Conservation (phyloP, 2,888 invertebrate genomes). For the Epinotia bilunana region DNA sequence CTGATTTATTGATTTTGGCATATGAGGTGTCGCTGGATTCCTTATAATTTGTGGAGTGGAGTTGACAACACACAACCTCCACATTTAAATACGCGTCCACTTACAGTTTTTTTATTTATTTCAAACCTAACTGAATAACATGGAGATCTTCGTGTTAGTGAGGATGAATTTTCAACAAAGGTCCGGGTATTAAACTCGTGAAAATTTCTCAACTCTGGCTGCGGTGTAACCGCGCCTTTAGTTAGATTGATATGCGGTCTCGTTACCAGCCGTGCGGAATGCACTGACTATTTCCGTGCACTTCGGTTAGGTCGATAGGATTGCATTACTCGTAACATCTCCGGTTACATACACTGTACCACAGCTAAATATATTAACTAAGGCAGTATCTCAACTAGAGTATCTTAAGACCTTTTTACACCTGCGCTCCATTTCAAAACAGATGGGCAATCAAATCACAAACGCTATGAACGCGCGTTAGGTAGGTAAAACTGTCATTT, state of each 20-base stretch:
- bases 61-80: too few species aligned
- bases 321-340: background rate
- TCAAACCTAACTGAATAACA: background rate
- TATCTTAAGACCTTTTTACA: too few species aligned
- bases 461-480: too few species aligned
- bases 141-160: background rate
- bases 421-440: too few species aligned
- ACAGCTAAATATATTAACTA: background rate
- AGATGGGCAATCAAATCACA: too few species aligned
- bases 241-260: slow-evolving; percentile 20
- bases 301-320: background rate
- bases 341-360: background rate
- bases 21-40: too few species aligned
- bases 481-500: too few species aligned
- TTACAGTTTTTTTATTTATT: background rate
- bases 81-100: too few species aligned
- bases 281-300: slow-evolving; percentile 4
- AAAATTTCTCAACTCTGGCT: slow-evolving; percentile 9
- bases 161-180: background rate
- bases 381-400: too few species aligned
- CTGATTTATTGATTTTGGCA: too few species aligned
- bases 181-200: background rate
- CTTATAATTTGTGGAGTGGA: too few species aligned
- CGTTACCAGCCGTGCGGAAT: slow-evolving; percentile 4
- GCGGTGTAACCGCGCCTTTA: slow-evolving; percentile 14